Evolutionary conservation across 2,113 vertebrate genomes (phyloP), one percentile per base, ranked within the genome.

Genomic region (Gymnarchus niloticus): DNA sequence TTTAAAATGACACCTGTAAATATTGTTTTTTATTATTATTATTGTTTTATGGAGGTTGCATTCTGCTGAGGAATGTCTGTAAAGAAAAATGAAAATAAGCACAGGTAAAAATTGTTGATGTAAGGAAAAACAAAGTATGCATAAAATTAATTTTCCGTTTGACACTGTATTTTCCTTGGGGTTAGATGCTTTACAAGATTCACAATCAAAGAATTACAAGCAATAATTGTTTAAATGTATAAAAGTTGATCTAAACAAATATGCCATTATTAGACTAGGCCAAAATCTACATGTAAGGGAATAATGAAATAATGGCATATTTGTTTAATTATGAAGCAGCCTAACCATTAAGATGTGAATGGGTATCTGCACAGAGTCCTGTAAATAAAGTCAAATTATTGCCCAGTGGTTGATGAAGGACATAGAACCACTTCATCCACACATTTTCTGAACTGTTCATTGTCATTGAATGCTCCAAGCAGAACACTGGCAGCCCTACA

Each of bases 181-280:
- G 65, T 73, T 73, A 73, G 14, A 73, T 73, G 65, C 41, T 73
- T 73, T 73, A 41, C 65, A 73, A 73, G 65, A 73, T 73, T 69
- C 33, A 69, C 28, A 69, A 73, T 73, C 33, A 41, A 41, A 41
- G 33, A 73, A 73, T 73, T 73, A 1, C 14, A 17, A 41, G 65
- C 14, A 73, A 41, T 73, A 73, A 73, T 73, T 10, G 28, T 73
- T 73, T 37, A 28, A 37, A 33, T 17, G 2, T 41, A 41, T 73
- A 73, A 73, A 73, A n/a, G n/a, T n/a, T 2, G 14, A 33, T 4
- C 33, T 73, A 5, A 69, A 33, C 41, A 37, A 6, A n/a, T 37
- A 37, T 14, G 6, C 28, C 10, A 12, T 65, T 33, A n/a, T 33
- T 33, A 65, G 25, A 9, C 59, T 65, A 12, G 33, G 59, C 25